Evolutionary conservation across 2,113 vertebrate species (phyloP), one percentile per base, ranked within the genome.

Genomic region (Pedionomus torquatus): DNA sequence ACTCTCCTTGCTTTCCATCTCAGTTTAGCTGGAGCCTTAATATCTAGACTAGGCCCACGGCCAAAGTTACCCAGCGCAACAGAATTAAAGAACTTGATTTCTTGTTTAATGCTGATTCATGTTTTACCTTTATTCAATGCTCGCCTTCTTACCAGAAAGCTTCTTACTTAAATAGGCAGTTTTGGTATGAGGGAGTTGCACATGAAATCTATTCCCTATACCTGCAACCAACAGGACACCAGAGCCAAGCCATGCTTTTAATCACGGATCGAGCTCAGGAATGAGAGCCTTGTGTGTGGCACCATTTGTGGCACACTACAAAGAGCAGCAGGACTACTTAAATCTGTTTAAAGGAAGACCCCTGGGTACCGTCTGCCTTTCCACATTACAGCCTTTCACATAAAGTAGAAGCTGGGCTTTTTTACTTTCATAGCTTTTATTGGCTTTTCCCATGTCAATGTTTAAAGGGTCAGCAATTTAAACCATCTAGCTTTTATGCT

Each of bases 301-400:
- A 14, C 51, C 51, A 24, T 0, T 44, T 14, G 13, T 17, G 51
- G n/a, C 18, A 43, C 24, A 15, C 43, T 77, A 54, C 17, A 43
- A 0, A 3, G n/a, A 57, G 6, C 48, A 68, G 28, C 4, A 1
- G 48, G 11, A 17, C 35, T 48, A 17, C 24, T 52, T 70, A 7
- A 7, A 14, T 21, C 11, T 58, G 26, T 2, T 1, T 37, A 68
- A 48, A 16, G 37, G 60, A 78, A 68, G 61, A 75, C 3, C 33
- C 39, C 7, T 9, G 10, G 13, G 20, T 68, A 82, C 10, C 12
- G 39, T 82, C 44, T 68, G 61, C n/a, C 71, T 52, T 43, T 48
- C 52, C 18, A 49, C 16, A 15, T 7, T 55, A 63, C 20, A 71
- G 43, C 7, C 33, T 76, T 68, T 35, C 26, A 63, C 26, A 31